Conservation (phyloP, 2,888 invertebrate species). For the Frankliniella intonsa region DNA sequence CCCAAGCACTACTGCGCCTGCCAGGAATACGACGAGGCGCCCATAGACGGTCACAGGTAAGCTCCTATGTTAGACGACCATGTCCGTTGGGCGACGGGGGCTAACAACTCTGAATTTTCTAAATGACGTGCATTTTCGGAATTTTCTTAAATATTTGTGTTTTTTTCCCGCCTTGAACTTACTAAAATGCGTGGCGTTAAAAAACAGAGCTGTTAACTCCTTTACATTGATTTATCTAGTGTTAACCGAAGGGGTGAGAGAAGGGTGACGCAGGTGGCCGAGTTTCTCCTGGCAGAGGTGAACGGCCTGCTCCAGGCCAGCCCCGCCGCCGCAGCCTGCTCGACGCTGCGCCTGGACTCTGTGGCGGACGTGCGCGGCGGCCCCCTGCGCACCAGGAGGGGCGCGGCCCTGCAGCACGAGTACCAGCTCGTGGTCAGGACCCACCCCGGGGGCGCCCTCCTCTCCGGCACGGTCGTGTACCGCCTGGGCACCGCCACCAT, state of each 20-base stretch:
- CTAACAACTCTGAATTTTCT: neutral
- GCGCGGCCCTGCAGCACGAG: constrained; percentile 41
- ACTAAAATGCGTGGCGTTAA: neutral
- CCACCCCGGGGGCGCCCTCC: constrained; percentile 63
- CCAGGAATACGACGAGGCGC: constrained; percentile 59
- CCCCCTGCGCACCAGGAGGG: constrained; percentile 35
- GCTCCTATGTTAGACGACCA: neutral
- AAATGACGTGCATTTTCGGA: neutral
- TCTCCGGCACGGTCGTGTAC: constrained; percentile 71
- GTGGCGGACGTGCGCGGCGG: constrained; percentile 65
- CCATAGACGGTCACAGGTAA: constrained; percentile 43
- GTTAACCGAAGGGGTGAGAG: too few species aligned
- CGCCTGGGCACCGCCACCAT: constrained; percentile 43
- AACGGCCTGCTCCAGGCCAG: constrained; percentile 54
- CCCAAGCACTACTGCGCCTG: constrained; percentile 87
- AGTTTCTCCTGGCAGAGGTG: constrained; percentile 59
- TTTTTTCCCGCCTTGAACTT: neutral
- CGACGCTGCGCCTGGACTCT: constrained; percentile 56
- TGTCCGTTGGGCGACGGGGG: neutral
- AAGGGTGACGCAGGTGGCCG: constrained; percentile 55
- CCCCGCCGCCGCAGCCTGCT: constrained; percentile 60
- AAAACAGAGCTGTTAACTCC: neutral
- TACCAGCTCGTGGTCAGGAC: constrained; percentile 56
- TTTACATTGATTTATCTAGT: neutral
- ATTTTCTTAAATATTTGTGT: neutral